Conservation (phyloP, 2,888 invertebrate species). For the Hypolimnas misippus region DNA sequence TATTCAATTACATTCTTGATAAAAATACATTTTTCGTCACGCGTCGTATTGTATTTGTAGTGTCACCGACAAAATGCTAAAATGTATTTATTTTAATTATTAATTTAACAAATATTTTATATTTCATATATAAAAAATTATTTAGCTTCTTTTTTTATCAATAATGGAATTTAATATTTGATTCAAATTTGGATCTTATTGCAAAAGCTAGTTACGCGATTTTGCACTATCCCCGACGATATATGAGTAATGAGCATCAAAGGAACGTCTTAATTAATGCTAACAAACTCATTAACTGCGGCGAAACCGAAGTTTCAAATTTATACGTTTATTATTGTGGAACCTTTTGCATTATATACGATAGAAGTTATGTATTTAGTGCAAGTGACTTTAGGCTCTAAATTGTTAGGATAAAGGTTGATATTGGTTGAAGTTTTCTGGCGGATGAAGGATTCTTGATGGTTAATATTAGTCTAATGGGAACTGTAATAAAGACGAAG, state of each 20-base stretch:
- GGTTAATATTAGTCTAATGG: conserved; percentile 38
- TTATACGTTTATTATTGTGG: conserved; percentile 48
- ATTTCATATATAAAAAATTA: no score
- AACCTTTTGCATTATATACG: conserved; percentile 22
- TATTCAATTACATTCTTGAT: no score
- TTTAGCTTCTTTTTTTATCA: no score
- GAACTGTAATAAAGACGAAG: conserved; percentile 43
- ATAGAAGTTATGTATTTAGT: conserved; percentile 9
- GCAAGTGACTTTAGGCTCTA: conserved; percentile 16
- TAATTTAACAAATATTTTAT: no score
- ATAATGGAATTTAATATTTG: no score
- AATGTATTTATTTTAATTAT: no score
- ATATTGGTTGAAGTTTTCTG: not conserved
- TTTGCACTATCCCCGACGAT: no score
- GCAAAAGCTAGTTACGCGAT: no score
- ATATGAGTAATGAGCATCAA: conserved; percentile 49
- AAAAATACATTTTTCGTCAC: no score
- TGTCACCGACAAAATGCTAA: no score
- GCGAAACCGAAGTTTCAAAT: conserved; percentile 49
- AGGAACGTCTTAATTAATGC: conserved; percentile 51
- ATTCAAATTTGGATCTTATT: no score
- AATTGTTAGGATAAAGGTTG: not conserved
- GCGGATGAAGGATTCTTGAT: conserved; percentile 19
- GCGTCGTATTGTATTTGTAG: no score
- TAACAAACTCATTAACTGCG: conserved; percentile 52